phyloP scores from a whole-genome alignment of 2,888 invertebrate genomes.

The Sarcophaga caerulescens region DNA sequence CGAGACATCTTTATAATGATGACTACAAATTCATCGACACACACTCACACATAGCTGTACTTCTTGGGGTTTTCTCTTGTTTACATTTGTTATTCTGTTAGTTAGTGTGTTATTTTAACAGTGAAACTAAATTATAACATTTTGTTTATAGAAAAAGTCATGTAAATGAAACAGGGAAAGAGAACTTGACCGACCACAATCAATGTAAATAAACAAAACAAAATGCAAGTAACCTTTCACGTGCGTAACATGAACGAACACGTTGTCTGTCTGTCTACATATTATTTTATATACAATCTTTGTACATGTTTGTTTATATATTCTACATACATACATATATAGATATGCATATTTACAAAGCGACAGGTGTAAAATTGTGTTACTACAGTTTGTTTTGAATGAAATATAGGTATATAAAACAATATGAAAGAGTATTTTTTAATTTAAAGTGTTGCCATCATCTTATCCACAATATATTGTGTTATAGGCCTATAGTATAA shows the following conservation, averaged over 20 bases:
- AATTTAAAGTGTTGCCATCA: too few species aligned
- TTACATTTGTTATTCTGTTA: not conserved
- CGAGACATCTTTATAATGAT: not conserved
- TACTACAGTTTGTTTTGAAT: not conserved
- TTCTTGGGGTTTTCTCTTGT: not conserved
- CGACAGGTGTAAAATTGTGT: conserved; percentile 5
- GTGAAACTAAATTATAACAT: conserved; percentile 2
- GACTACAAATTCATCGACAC: not conserved
- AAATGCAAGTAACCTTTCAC: not conserved
- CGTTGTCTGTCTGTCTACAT: too few species aligned
- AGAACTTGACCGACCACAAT: too few species aligned
- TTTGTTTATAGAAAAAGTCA: not conserved
- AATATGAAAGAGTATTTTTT: too few species aligned
- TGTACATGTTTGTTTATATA: not conserved
- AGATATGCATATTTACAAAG: not conserved
- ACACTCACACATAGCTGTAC: not conserved
- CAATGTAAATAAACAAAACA: too few species aligned
- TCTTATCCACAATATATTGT: too few species aligned
- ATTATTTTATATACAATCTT: too few species aligned
- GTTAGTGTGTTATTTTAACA: conserved; percentile 2
- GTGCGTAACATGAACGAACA: not conserved
- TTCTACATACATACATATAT: too few species aligned
- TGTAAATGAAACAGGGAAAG: too few species aligned
- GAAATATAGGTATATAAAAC: not conserved
- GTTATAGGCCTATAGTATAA: too few species aligned